Base-by-base conservation (phyloP, 2,888 invertebrate genomes). In the Glyphotaelius pellucidus region DNA sequence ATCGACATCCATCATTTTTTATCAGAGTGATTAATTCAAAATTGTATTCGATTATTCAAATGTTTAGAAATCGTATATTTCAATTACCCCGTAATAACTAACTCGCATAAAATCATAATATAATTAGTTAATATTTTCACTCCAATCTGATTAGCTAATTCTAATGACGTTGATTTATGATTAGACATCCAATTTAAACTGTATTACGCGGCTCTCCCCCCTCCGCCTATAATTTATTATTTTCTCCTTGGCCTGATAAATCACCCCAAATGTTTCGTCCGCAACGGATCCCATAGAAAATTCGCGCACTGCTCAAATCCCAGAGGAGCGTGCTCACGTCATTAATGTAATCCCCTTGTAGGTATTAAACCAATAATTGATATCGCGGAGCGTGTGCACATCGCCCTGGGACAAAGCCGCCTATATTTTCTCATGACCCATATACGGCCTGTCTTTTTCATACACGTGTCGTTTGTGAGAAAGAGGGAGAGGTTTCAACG, bases 371-470 rank as follows among this genome's bases (percentile, higher is more conserved):
- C 67, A 67, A 67, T 67, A 42, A 86, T 86, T 86, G 42, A 86
- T 42, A 30, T 42, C 4, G 47, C 47, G 25, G 67, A 67, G 86
- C 86, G 86, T 86, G 47, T 47, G 86, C 86, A 86, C 86, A 35
- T 15, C 19, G 86, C 86, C 15, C 86, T 30, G 86, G 86, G 31
- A 86, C 12, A 47, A 42, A 35, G 42, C 25, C 86, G 42, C 15
- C 42, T 30, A 14, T 42, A 86, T 86, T n/a, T 86, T 86, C 86
- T 25, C 86, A 31, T 86, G 86, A 47, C 86, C 86, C 47, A 86
- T 30, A 42, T 86, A 30, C 7, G 15, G 30, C 83, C 80, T 32
- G 38, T 25, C 86, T 25, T 42, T 30, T 42, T 38, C 14, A 85
- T 19, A 5, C 52, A 52, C 52, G 52, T 19, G 19, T 52, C 52